phyloP scores from a whole-genome alignment of 2,888 invertebrate genomes.

The Tanypteryx hageni region DNA sequence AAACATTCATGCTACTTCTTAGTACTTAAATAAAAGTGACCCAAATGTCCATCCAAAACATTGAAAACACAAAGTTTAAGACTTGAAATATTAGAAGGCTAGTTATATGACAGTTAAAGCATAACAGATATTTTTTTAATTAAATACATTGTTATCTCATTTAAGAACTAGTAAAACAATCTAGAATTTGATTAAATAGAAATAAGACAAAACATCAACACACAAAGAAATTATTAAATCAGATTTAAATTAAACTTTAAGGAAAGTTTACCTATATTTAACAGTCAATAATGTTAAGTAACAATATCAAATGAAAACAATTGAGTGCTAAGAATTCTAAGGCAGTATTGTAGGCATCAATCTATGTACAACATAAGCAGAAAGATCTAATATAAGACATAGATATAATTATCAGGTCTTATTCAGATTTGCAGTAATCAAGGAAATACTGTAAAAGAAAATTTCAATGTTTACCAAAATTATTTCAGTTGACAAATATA shows the following conservation, averaged over 20 bases:
- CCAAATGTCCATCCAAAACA: conserved; percentile 57
- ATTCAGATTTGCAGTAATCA: no score
- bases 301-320: conserved; percentile 34
- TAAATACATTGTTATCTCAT: conserved; percentile 8
- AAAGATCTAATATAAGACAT: conserved; percentile 18
- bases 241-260: conserved; percentile 26
- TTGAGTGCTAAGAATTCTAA: conserved; percentile 47
- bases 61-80: conserved; percentile 9
- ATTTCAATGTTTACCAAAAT: no score
- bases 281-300: conserved; percentile 16
- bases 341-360: not conserved
- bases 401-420: no score
- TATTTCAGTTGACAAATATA: no score
- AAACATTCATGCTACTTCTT: conserved; percentile 54
- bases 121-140: conserved; percentile 44
- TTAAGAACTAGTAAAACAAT: conserved; percentile 29
- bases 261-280: conserved; percentile 31
- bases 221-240: not conserved
- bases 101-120: conserved; percentile 38
- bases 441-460: no score
- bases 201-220: conserved; percentile 48
- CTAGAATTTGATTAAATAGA: not conserved
- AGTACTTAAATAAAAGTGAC: conserved; percentile 40
- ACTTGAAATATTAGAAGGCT: conserved; percentile 35
- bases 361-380: conserved; percentile 39